Evolutionary conservation across 1,140 invertebrate species (phyloP), one percentile per base, ranked within the genome.

Genomic region (Tetragnatha versicolor): DNA sequence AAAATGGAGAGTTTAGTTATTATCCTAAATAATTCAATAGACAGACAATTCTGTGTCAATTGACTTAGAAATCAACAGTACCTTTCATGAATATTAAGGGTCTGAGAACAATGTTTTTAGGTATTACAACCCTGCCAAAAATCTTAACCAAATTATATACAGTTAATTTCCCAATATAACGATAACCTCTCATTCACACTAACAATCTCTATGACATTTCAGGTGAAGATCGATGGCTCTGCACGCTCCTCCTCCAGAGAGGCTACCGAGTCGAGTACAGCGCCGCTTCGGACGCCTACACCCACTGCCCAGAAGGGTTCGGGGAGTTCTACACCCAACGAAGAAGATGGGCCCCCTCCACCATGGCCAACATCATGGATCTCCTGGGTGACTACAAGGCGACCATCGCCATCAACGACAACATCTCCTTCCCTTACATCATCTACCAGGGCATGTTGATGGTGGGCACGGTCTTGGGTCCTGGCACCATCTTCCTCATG

Each of bases 311-410:
- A 0, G 90, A 91, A 86, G 87, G 86, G 14, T 88, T 88, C 65
- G 82, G 79, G 3, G 90, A 91, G 82, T 91, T 91, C 82, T 91
- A 89, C 83, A 90, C 90, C 76, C 90, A 91, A 83, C 82, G 90
- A n/a, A 84, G 90, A 75, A 84, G 90, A 9, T 91, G 90, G 90
- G 89, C 90, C 58, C 90, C 90, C 0, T 90, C 89, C 5, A 91
- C 90, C 12, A 86, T 91, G 83, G 90, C 90, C 51, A 91, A 91
- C 83, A 90, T 91, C 79, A 86, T 91, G 82, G 90, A 91, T 83
- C 84, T 91, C 12, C 82, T 91, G 0, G 81, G 84, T 10, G 88
- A 89, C 75, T 88, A 87, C 80, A 85, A 85, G 79, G 84, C 84
- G 70, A 89, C 89, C 4, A 85, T 89, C 3, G 83, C 84, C 66